These are phyloP conservation scores for Lepidurus arcticus DNA, from an alignment of 1,140 invertebrate species.

Conservation along the genomic window DNA sequence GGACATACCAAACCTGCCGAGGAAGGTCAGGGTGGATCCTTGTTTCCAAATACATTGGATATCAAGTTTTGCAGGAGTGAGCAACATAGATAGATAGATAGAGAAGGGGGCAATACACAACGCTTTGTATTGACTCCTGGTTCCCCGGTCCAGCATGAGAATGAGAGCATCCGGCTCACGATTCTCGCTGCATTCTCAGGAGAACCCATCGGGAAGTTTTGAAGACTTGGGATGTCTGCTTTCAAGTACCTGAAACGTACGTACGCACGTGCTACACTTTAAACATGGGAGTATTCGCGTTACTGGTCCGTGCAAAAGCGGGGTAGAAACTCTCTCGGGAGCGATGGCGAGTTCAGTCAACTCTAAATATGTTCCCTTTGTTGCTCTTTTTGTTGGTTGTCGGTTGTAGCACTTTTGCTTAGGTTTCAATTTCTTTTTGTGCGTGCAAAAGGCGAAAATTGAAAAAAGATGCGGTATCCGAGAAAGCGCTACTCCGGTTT, in stretches of 20 bases:
- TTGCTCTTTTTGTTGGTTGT: too few species aligned
- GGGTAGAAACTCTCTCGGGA: too few species aligned
- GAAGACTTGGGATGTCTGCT: neutral
- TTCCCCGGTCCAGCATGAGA: neutral
- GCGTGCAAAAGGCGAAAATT: neutral
- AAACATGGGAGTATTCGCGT: neutral
- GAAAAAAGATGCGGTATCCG: neutral
- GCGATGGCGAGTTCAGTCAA: neutral
- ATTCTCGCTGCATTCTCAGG: neutral
- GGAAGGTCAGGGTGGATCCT: slow-evolving; percentile 20
- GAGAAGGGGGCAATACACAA: neutral
- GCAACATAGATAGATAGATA: neutral
- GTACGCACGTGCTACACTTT: neutral
- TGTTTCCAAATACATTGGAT: neutral
- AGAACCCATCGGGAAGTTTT: neutral
- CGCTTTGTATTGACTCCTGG: neutral
- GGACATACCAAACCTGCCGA: neutral
- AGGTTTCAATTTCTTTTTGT: neutral
- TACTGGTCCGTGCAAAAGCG: too few species aligned
- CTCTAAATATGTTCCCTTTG: neutral
- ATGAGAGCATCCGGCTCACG: slow-evolving; percentile 20
- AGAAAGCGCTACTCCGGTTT: neutral
- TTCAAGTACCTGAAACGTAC: neutral
- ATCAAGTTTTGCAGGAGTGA: neutral
- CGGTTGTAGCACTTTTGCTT: too few species aligned